phyloP scores from a whole-genome alignment of 37 sponge, comb jelly and placozoan species.

The Dysidea cf. avara region DNA sequence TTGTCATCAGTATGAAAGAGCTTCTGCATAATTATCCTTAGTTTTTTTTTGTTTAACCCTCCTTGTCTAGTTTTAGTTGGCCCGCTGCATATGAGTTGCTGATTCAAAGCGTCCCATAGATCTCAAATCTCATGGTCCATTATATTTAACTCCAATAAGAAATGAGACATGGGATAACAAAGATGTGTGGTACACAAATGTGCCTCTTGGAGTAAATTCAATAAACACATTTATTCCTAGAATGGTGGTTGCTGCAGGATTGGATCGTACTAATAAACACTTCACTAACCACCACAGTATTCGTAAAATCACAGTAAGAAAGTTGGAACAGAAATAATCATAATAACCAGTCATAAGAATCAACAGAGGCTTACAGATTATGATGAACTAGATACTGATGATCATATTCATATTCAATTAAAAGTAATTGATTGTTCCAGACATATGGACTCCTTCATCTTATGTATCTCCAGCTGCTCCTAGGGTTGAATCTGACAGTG shows the following conservation, averaged over 20 bases:
- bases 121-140: neutral
- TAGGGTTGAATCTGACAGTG: too few species aligned
- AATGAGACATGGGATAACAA: neutral
- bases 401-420: neutral
- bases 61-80: too few species aligned
- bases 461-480: too few species aligned
- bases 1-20: too few species aligned
- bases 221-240: neutral
- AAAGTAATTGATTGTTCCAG: too few species aligned
- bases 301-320: neutral
- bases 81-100: too few species aligned
- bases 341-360: neutral
- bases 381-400: neutral
- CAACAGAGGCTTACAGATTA: conserved; percentile 8
- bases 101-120: neutral
- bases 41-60: too few species aligned
- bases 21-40: too few species aligned
- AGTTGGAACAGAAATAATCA: neutral
- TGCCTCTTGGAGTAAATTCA: conserved; percentile 1
- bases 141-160: neutral
- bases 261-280: conserved; percentile 1
- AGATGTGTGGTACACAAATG: conserved; percentile 4
- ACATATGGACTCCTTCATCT: too few species aligned
- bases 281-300: conserved; percentile 20
- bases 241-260: neutral